These are phyloP conservation scores for Ptyas mucosa DNA, from an alignment of 2,113 vertebrate species.

Conservation along the genomic window DNA sequence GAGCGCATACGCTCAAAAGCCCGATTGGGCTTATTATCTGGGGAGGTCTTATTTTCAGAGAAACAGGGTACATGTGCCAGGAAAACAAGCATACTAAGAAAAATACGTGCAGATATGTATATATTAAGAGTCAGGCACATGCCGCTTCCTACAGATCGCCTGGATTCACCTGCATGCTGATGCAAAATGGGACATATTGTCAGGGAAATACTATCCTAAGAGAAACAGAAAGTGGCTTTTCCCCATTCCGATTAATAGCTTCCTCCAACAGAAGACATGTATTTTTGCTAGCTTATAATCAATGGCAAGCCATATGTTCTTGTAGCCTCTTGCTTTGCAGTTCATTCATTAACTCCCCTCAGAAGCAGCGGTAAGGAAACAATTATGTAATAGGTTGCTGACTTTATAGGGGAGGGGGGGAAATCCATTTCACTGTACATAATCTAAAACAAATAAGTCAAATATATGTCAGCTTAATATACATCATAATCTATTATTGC, in stretches of 20 bases:
- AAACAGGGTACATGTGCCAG: background rate
- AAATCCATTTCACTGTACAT: background rate
- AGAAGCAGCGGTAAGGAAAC: constrained; percentile 21
- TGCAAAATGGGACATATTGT: background rate
- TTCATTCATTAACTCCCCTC: constrained; percentile 18
- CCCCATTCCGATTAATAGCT: background rate
- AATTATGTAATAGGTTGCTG: background rate
- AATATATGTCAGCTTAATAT: constrained; percentile 52
- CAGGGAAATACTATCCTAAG: background rate
- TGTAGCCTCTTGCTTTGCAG: background rate
- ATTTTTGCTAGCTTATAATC: background rate
- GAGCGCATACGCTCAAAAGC: no score
- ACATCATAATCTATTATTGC: constrained; percentile 55
- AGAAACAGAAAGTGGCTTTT: background rate
- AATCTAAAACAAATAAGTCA: constrained; percentile 58
- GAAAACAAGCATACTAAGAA: background rate
- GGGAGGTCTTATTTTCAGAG: no score
- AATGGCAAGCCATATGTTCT: background rate
- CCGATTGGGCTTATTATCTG: no score
- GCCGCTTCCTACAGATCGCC: background rate
- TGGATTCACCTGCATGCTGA: background rate
- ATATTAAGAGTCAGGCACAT: background rate
- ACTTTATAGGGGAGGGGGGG: background rate
- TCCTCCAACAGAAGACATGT: background rate
- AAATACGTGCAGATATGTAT: background rate